Conservation (phyloP, 2,797 vertebrate species). For the Nothura maculosa region DNA sequence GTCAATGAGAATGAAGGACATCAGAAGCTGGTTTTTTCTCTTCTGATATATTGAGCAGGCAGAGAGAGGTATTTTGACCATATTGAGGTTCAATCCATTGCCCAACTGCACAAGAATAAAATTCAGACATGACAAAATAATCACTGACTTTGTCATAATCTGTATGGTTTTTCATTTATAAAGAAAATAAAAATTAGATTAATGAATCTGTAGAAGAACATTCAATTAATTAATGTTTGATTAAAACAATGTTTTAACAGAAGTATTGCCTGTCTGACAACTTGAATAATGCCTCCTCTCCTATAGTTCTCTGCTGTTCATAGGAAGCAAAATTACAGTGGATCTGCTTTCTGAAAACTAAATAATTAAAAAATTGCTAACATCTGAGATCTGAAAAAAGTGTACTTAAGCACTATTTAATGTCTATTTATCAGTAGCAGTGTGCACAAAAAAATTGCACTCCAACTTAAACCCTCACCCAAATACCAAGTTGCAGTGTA, state of each 20-base stretch:
- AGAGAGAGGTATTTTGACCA: constrained; percentile 12
- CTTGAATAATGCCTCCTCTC: not conserved
- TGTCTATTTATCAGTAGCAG: not conserved
- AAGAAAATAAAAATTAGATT: not conserved
- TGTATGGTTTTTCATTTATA: not conserved
- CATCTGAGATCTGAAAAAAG: not conserved
- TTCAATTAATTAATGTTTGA: not conserved
- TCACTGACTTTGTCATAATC: not conserved
- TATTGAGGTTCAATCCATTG: not conserved
- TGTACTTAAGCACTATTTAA: not conserved
- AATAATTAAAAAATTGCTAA: not conserved
- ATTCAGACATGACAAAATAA: not conserved
- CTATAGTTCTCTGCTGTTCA: not conserved
- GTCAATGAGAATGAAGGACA: constrained; percentile 2
- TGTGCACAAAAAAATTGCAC: not conserved
- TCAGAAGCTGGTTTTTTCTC: not conserved
- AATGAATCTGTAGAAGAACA: not conserved
- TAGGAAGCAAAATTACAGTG: not conserved
- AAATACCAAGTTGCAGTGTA: not conserved
- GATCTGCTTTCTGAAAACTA: not conserved
- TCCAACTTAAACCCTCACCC: not conserved
- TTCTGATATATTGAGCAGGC: constrained; percentile 29
- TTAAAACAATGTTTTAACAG: not conserved
- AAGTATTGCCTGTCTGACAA: not conserved
- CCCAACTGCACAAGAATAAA: not conserved